A percentile compares a stretch with the other conserved stretches of the same genome.
Conservation (phyloP, 2,113 vertebrate species). For the Corythoichthys haematopterus region DNA sequence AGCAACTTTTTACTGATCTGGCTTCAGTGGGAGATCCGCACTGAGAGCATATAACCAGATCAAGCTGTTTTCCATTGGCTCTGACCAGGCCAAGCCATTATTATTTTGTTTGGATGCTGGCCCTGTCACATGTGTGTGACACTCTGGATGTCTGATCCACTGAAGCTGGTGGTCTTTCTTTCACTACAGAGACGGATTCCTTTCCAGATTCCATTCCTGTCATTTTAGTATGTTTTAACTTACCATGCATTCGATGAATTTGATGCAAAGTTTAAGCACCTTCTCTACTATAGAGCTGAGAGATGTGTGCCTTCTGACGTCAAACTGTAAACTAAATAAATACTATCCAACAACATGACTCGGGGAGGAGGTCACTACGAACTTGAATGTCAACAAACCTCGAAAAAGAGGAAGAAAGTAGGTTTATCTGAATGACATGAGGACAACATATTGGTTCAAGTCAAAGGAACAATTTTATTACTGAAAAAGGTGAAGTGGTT, state of each 20-base stretch:
- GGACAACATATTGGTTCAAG: background rate
- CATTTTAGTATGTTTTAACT: slow-evolving; percentile 1
- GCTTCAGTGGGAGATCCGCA: slow-evolving; percentile 33
- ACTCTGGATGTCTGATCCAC: slow-evolving; percentile 39
- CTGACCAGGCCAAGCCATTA: slow-evolving; percentile 36
- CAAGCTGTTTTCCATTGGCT: slow-evolving; percentile 57
- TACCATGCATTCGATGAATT: background rate
- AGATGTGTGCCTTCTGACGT: slow-evolving; percentile 9
- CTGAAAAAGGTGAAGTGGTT: slow-evolving; percentile 27
- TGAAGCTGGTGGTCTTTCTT: slow-evolving; percentile 18
- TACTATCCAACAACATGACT: slow-evolving; percentile 26
- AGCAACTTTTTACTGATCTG: slow-evolving; percentile 12
- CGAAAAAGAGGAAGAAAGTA: slow-evolving; percentile 5
- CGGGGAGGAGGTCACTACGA: slow-evolving; percentile 4
- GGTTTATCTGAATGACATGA: background rate
- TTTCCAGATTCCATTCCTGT: background rate
- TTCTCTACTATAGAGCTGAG: background rate
- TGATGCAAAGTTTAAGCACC: background rate
- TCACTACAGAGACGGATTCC: slow-evolving; percentile 11
- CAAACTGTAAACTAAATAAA: slow-evolving; percentile 11
- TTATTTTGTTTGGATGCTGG: slow-evolving; percentile 42
- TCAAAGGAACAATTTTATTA: slow-evolving; percentile 2
- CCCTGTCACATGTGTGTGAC: slow-evolving; percentile 52
- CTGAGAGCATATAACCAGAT: slow-evolving; percentile 46
- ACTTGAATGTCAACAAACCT: slow-evolving; percentile 14